Evolutionary conservation across 1,140 invertebrate species (phyloP), one percentile per base, ranked within the genome.

Genomic region (Eufriesea mexicana): DNA sequence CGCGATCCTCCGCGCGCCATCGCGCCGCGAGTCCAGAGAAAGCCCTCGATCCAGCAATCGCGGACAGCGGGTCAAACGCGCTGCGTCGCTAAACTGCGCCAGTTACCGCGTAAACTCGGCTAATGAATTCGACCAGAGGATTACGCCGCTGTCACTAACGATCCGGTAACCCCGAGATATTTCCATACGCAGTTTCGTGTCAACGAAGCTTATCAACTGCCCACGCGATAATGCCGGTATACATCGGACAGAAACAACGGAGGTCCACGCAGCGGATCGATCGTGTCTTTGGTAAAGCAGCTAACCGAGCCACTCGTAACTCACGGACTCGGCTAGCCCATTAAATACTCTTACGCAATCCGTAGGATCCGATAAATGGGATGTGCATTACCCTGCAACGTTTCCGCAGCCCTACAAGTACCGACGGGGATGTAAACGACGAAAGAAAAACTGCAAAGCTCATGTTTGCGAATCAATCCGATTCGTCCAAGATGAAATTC

Each of bases 281-380:
- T 51, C 25, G 67, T 62, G 67, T 74, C 47, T 82, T 82, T 68
- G 14, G 74, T 23, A 70, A 78, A 76, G n/a, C 51, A 23, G 18
- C 49, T 66, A 47, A 64, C 47, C 71, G 79, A 55, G 62, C 54
- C 54, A 76, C n/a, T 70, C 57, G 62, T 77, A 62, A 70, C 73
- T 42, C 79, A 42, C 72, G 62, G 72, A 68, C 73, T 82, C 64
- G 64, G 54, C 62, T 82, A 82, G 59, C 57, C 42, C 25, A 55
- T 85, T 90, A 90, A 89, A 90, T 89, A 87, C 55, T 85, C 79
- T 92, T 92, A 91, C 80, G 81, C 90, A 89, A 92, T 86, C 70
- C 75, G 51, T 62, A 75, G 76, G 62, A 89, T 89, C 90, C 84
- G 82, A 90, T 89, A 90, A 91, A 88, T 83, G 81, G 84, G 75